phyloP scores from a whole-genome alignment of 2,888 invertebrate species.

The Idaea biselata region DNA sequence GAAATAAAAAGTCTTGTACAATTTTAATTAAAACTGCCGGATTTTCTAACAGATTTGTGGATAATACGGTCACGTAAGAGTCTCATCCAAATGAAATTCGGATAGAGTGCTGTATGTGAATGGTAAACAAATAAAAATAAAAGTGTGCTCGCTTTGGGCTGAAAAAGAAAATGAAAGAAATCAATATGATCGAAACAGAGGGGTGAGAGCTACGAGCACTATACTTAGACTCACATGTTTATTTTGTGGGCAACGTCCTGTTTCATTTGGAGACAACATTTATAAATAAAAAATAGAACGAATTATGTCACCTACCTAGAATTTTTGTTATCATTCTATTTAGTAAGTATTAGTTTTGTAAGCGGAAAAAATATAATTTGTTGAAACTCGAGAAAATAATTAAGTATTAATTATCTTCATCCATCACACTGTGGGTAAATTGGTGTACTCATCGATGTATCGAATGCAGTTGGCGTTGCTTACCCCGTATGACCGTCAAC shows the following conservation, averaged over 20 bases:
- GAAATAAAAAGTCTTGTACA: constrained; percentile 16
- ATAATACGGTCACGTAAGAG: constrained; percentile 51
- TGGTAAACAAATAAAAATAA: constrained; percentile 59
- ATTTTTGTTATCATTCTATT: too few species aligned
- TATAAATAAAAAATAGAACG: neutral
- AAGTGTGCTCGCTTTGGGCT: constrained; percentile 52
- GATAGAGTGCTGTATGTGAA: constrained; percentile 53
- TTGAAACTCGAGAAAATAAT: too few species aligned
- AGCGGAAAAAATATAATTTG: too few species aligned
- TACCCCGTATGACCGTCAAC: too few species aligned
- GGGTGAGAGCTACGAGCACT: constrained; percentile 39
- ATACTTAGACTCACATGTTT: constrained; percentile 20
- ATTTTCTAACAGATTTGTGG: constrained; percentile 49
- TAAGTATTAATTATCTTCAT: too few species aligned
- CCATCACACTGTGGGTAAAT: too few species aligned
- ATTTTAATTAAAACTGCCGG: constrained; percentile 22
- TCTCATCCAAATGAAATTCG: constrained; percentile 67
- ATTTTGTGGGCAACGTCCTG: constrained; percentile 12
- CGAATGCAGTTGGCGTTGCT: too few species aligned
- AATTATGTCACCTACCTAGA: neutral
- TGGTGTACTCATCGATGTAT: too few species aligned
- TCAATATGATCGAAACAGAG: constrained; percentile 59
- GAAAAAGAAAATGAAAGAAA: constrained; percentile 68
- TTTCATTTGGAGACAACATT: neutral
- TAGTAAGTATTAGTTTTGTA: too few species aligned